These are phyloP conservation scores for Brenthis ino DNA, from an alignment of 2,888 invertebrate genomes.

Conservation along the genomic window DNA sequence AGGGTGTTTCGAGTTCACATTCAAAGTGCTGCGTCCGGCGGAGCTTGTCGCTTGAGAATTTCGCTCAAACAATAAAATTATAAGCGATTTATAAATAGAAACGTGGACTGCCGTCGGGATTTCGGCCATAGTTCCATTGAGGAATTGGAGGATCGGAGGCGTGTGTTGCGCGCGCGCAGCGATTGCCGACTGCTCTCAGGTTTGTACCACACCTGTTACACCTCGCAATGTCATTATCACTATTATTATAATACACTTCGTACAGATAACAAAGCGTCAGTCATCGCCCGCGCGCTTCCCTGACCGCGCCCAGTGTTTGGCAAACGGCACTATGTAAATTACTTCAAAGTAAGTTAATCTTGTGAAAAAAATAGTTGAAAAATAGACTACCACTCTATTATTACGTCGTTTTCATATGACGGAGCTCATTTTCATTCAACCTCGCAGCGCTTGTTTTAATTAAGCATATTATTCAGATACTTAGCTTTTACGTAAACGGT, in stretches of 20 bases:
- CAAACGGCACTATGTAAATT: constrained; percentile 26
- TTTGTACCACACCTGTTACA: constrained; percentile 71
- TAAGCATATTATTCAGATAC: constrained; percentile 18
- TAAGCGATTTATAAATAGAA: constrained; percentile 77
- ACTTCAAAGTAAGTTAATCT: constrained; percentile 30
- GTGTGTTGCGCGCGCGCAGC: constrained; percentile 69
- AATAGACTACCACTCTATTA: constrained; percentile 12
- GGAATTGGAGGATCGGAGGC: constrained; percentile 67
- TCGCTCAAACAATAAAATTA: constrained; percentile 81
- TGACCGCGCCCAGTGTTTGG: constrained; percentile 31
- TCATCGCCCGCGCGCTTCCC: constrained; percentile 49
- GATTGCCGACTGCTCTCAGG: constrained; percentile 67
- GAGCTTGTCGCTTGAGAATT: constrained; percentile 74
- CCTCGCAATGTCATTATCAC: constrained; percentile 79
- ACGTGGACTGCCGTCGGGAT: constrained; percentile 53
- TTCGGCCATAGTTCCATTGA: constrained; percentile 57
- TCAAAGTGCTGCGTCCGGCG: constrained; percentile 69
- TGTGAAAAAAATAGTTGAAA: constrained; percentile 26
- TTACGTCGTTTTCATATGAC: constrained; percentile 19
- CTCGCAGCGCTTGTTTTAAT: constrained; percentile 14
- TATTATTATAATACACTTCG: constrained; percentile 62
- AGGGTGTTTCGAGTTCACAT: constrained; percentile 55
- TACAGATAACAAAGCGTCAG: constrained; percentile 64
- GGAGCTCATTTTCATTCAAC: constrained; percentile 15
- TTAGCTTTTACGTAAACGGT: constrained; percentile 37